Conservation (phyloP, 2,797 vertebrate species). For the Valencia hispanica region DNA sequence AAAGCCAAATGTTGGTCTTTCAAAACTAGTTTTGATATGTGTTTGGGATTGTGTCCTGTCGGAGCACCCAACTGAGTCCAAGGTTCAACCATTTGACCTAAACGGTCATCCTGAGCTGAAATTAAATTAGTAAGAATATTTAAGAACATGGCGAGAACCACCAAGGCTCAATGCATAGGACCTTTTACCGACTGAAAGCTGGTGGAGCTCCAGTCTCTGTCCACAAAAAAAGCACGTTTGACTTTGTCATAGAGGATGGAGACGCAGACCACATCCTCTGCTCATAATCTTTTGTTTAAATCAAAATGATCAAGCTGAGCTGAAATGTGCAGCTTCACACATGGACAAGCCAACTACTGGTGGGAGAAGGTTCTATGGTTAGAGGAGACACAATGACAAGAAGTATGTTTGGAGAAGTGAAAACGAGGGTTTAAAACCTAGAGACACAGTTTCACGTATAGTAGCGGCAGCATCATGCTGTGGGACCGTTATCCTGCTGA, state of each 20-base stretch:
- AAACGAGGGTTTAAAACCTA: too few species aligned
- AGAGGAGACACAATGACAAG: too few species aligned
- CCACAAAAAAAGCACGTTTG: neutral
- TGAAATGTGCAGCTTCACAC: too few species aligned
- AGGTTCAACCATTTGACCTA: neutral
- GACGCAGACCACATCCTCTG: neutral
- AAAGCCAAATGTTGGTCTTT: neutral
- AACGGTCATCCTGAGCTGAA: neutral
- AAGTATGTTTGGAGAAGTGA: too few species aligned
- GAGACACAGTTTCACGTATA: neutral
- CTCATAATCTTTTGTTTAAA: too few species aligned
- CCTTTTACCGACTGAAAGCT: neutral
- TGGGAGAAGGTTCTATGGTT: neutral
- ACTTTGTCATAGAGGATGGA: neutral
- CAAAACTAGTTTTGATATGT: neutral
- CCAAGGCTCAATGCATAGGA: neutral
- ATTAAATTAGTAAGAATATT: neutral
- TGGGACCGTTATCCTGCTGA: neutral
- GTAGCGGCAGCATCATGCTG: neutral
- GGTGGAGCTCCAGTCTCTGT: neutral
- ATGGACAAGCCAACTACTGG: neutral
- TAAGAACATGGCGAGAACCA: neutral
- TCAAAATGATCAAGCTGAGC: too few species aligned
- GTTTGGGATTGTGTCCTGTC: neutral
- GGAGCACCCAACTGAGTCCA: neutral